phyloP scores from a whole-genome alignment of 2,797 vertebrate genomes.

The Todus mexicanus region DNA sequence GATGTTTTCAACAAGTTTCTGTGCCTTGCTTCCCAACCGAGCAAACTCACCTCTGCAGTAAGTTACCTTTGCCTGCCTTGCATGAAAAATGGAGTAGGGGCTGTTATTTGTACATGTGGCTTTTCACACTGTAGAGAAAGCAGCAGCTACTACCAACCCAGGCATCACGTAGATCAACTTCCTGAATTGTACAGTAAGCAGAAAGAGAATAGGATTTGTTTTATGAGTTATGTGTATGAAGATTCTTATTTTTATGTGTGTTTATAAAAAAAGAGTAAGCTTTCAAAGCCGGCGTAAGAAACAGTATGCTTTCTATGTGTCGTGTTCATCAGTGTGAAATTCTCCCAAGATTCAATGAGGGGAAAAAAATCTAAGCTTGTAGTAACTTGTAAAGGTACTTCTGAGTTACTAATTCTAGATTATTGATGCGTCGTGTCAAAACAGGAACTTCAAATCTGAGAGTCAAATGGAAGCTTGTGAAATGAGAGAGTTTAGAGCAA shows the following conservation, averaged over 20 bases:
- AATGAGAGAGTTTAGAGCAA: neutral
- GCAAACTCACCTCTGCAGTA: neutral
- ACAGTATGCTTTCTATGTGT: neutral
- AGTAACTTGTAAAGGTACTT: neutral
- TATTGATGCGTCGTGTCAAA: neutral
- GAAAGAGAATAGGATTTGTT: neutral
- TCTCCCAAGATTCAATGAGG: neutral
- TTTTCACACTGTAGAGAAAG: neutral
- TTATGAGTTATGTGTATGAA: neutral
- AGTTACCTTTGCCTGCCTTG: neutral
- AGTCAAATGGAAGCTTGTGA: neutral
- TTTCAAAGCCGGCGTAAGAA: neutral
- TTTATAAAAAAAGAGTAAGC: neutral
- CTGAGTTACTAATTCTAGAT: neutral
- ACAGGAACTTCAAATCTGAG: neutral
- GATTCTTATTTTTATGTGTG: neutral
- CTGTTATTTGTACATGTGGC: fast-evolving
- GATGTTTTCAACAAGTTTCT: neutral
- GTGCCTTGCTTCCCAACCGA: neutral
- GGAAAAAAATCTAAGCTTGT: neutral
- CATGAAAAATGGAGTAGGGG: neutral
- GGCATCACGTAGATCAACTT: neutral
- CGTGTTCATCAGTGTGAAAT: neutral
- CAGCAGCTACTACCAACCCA: neutral
- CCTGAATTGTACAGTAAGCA: neutral